Evolutionary conservation across 2,888 invertebrate genomes (phyloP).

Genomic region (Toxonevra muliebris): DNA sequence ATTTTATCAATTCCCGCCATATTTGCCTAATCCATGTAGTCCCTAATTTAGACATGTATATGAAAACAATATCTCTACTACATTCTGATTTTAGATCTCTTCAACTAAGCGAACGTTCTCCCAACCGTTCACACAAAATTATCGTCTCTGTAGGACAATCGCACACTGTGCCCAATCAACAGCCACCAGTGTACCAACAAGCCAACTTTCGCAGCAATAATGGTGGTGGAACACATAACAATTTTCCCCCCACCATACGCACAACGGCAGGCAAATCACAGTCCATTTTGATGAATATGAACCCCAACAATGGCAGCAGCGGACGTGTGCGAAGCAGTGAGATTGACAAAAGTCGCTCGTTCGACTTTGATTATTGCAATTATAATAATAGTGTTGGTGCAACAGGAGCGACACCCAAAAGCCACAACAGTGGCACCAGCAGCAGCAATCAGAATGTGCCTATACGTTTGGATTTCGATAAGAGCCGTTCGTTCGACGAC

Average conservation of each 20-base stretch:
- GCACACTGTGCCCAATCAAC: slow-evolving; percentile 31
- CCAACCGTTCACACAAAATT: slow-evolving; percentile 64
- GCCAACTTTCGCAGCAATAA: slow-evolving; percentile 38
- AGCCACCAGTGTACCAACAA: slow-evolving; percentile 46
- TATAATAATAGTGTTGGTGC: slow-evolving; percentile 45
- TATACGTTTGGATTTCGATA: slow-evolving; percentile 60
- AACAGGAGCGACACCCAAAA: slow-evolving; percentile 30
- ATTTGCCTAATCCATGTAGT: not conserved
- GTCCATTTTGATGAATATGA: slow-evolving; percentile 45
- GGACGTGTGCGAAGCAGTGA: slow-evolving; percentile 50
- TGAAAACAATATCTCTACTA: not conserved
- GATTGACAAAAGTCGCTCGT: slow-evolving; percentile 63
- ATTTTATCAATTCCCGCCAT: not conserved
- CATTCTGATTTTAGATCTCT: slow-evolving; percentile 66
- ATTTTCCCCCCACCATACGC: slow-evolving; percentile 57
- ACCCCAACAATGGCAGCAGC: slow-evolving; percentile 35
- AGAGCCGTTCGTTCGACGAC: slow-evolving; percentile 64
- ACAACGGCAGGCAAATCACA: slow-evolving; percentile 47
- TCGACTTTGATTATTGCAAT: slow-evolving; percentile 63
- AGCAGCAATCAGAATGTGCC: slow-evolving; percentile 52
- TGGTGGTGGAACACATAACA: slow-evolving; percentile 24
- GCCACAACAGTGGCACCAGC: slow-evolving; percentile 46
- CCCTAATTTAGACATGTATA: not conserved
- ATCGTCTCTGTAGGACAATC: slow-evolving; percentile 53
- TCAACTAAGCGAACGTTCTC: slow-evolving; percentile 71